Percentiles rank a stretch among this genome's conserved stretches.
These are phyloP conservation scores for Anastrepha ludens DNA, from an alignment of 1,140 invertebrate species.

Conservation along the genomic window DNA sequence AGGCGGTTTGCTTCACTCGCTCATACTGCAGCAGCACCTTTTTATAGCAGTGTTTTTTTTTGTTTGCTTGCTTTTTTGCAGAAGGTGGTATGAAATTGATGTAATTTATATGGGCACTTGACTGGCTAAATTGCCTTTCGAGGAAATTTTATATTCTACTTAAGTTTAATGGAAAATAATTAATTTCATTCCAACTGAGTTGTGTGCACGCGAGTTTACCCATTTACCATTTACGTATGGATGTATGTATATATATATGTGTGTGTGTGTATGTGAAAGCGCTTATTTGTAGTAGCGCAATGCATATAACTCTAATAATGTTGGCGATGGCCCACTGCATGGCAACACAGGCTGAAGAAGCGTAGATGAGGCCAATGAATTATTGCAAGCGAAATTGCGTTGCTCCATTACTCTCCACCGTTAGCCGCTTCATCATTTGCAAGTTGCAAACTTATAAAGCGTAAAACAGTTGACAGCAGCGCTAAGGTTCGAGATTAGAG, in stretches of 20 bases:
- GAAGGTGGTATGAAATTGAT: constrained; percentile 71
- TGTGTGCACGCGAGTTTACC: constrained; percentile 53
- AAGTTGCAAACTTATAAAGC: constrained; percentile 10
- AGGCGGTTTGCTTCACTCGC: neutral
- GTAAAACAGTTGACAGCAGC: constrained; percentile 43
- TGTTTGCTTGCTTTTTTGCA: neutral
- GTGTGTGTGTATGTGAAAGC: neutral
- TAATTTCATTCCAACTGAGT: constrained; percentile 69
- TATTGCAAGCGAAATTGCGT: constrained; percentile 54
- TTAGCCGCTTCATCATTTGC: neutral
- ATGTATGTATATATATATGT: neutral
- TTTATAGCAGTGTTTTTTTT: neutral
- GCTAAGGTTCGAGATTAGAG: neutral
- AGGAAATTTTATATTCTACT: constrained; percentile 72
- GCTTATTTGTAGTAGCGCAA: neutral
- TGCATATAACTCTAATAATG: neutral
- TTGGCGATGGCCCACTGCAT: neutral
- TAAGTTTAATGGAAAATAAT: constrained; percentile 74
- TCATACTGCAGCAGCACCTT: neutral
- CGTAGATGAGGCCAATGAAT: constrained; percentile 48
- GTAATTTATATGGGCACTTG: constrained; percentile 75
- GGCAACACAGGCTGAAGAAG: neutral
- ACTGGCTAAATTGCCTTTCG: constrained; percentile 74
- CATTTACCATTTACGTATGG: neutral
- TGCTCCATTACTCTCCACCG: constrained; percentile 35